Evolutionary conservation across 2,888 invertebrate species (phyloP).

Genomic region (Philopedon plagiatum): DNA sequence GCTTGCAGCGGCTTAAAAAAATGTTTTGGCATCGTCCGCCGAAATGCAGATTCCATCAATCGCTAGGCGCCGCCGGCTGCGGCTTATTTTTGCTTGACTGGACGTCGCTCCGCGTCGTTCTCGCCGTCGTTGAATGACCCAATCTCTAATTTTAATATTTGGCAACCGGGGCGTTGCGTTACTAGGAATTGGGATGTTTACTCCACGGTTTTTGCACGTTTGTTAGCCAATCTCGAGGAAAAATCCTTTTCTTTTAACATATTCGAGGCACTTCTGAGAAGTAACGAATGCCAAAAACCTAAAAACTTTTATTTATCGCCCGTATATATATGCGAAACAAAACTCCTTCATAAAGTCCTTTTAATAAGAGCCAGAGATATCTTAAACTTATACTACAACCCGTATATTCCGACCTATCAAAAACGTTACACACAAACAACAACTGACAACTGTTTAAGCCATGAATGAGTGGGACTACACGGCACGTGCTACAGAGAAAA

Average conservation of each 20-base stretch:
- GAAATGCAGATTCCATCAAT: slow-evolving; percentile 42
- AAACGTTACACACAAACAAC: too few relatives aligned
- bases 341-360: too few relatives aligned
- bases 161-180: slow-evolving; percentile 41
- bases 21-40: slow-evolving; percentile 3
- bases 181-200: slow-evolving; percentile 47
- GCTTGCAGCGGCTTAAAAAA: slow-evolving; percentile 9
- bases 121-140: slow-evolving; percentile 49
- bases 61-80: slow-evolving; percentile 37
- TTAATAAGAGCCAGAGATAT: too few relatives aligned
- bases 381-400: too few relatives aligned
- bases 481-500: too few relatives aligned
- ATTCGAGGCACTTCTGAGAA: too few relatives aligned
- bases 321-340: too few relatives aligned
- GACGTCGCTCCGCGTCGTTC: slow-evolving; percentile 37
- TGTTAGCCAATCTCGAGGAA: slow-evolving; percentile 3
- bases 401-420: too few relatives aligned
- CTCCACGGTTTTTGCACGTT: slow-evolving; percentile 5
- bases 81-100: slow-evolving; percentile 23
- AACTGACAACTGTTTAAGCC: too few relatives aligned
- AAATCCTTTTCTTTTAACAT: neutral
- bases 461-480: too few relatives aligned
- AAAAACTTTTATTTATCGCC: too few relatives aligned
- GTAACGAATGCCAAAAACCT: too few relatives aligned
- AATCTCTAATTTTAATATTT: slow-evolving; percentile 51